Percentiles rank a stretch among this genome's conserved stretches.
These are phyloP conservation scores for Barnardius zonarius DNA, from an alignment of 2,113 vertebrate genomes.

Conservation along the genomic window DNA sequence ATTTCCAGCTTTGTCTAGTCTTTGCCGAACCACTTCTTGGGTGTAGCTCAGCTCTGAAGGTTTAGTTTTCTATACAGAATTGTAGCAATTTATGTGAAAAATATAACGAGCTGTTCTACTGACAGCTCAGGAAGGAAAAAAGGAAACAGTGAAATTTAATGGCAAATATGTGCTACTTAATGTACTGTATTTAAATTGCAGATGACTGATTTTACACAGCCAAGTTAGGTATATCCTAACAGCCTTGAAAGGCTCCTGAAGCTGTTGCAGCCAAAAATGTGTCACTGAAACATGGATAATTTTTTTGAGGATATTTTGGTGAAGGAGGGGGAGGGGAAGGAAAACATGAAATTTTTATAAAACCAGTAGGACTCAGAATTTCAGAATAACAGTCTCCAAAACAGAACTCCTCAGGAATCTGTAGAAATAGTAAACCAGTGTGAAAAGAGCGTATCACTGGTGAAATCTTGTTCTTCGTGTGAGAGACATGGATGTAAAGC, in stretches of 20 bases:
- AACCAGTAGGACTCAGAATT: not conserved
- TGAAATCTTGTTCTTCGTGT: not conserved
- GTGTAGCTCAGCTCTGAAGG: not conserved
- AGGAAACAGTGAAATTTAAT: not conserved
- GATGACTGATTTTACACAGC: not conserved
- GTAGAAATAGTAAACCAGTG: not conserved
- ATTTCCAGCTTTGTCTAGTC: not conserved
- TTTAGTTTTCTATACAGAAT: not conserved
- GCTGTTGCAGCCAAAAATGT: not conserved
- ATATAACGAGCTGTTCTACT: not conserved
- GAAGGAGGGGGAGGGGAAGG: not conserved
- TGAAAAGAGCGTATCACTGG: not conserved
- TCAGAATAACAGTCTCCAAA: not conserved
- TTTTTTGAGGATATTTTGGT: not conserved
- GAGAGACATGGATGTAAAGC: not conserved
- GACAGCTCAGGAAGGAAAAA: not conserved
- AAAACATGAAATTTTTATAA: conserved; percentile 1
- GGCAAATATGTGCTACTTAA: not conserved
- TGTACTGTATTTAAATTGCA: not conserved
- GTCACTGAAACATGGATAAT: not conserved
- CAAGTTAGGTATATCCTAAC: not conserved
- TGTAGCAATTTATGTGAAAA: not conserved
- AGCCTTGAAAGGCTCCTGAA: not conserved
- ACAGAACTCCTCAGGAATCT: not conserved
- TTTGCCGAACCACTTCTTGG: not conserved